These are phyloP conservation scores for Macroglossus sobrinus DNA, from an alignment of 2,113 vertebrate genomes.

Conservation along the genomic window DNA sequence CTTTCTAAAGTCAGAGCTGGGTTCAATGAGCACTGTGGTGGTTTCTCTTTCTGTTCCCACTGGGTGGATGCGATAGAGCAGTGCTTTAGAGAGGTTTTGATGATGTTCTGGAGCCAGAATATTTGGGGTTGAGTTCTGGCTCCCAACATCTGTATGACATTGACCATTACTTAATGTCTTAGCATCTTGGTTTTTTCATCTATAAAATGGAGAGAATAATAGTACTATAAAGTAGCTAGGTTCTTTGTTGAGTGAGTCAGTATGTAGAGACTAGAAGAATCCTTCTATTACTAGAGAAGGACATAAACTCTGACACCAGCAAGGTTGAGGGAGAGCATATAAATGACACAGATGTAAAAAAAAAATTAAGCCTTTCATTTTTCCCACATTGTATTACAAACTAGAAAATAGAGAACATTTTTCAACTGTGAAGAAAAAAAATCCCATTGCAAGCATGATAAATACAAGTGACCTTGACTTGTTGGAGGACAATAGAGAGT, in stretches of 20 bases:
- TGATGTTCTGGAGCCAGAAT: background rate
- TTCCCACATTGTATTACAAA: background rate
- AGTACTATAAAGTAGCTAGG: background rate
- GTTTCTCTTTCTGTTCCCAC: background rate
- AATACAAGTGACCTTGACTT: background rate
- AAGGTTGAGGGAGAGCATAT: background rate
- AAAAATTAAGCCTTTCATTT: background rate
- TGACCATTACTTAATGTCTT: background rate
- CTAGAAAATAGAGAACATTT: background rate
- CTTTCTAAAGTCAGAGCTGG: background rate
- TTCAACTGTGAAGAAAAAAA: background rate
- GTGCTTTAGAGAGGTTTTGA: background rate
- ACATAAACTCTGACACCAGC: background rate
- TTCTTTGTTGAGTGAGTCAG: background rate
- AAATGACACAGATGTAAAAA: background rate
- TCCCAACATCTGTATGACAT: background rate
- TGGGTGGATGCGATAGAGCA: background rate
- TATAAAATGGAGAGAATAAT: background rate
- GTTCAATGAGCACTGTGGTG: fast-evolving
- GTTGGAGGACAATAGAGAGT: background rate
- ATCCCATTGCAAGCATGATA: background rate
- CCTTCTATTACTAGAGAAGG: background rate
- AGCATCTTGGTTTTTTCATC: background rate
- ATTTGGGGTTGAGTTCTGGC: background rate
- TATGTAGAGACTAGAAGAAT: background rate